Evolutionary conservation across 53 echinoderm and acorn worm species (phyloP), one percentile per base, ranked within the genome.

Genomic region (Arbacia lixula): DNA sequence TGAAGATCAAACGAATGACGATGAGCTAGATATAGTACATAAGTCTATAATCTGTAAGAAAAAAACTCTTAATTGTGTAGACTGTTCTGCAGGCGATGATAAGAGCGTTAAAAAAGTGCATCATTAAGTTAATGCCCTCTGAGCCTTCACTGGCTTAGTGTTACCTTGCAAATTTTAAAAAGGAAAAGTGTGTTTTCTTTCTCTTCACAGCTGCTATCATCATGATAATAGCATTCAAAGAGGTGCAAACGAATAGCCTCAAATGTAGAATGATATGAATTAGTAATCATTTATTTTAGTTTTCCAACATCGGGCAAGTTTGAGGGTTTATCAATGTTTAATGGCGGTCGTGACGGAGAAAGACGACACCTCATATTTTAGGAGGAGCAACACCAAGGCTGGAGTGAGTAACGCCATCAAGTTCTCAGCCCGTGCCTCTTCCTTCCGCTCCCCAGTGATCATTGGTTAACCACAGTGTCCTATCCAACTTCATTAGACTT

Each of bases 301-400:
- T 69, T 41, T 27, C 36, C 69, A 69, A 69, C 69, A 69, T 4
- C n/a, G n/a, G n/a, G n/a, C n/a, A n/a, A 69, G 43, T 17, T 69
- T 69, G 69, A 69, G 69, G 69, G 69, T 69, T 69, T 69, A 69
- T 69, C 69, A 69, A 69, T 69, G 69, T 69, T 69, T 69, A 69
- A 69, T 69, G 69, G 69, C 43, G 69, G 69, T 69, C 43, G 43
- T 69, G 43, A 29, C 28, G 12, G 69, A 43, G 69, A 43, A 69
- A 69, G 43, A 26, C 40, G 43, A 69, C 69, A 69, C 69, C 69
- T 66, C 69, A 41, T 36, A 21, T 20, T 69, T 69, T 69, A 22
- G 42, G 41, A 22, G 42, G 41, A 42, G 43, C 43, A 69, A 41
- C 43, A 41, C 43, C 12, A 8, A 69, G 4, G 27, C n/a, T n/a